Conservation (phyloP, 1,140 invertebrate species). For the Mamestra configurata region DNA sequence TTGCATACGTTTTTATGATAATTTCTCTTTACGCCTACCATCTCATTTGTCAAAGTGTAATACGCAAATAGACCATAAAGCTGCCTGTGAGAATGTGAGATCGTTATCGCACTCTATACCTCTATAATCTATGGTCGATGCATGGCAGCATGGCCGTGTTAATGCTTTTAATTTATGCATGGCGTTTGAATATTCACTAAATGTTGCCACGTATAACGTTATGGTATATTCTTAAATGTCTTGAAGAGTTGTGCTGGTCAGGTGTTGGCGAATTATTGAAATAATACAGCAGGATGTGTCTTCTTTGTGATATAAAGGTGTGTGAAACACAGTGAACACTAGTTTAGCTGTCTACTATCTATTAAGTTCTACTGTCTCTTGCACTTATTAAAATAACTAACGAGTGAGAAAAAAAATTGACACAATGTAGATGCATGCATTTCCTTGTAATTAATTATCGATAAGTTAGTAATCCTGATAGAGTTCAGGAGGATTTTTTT, state of each 20-base stretch:
- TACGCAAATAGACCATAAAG: constrained; percentile 23
- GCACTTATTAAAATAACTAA: constrained; percentile 13
- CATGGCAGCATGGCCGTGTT: neutral
- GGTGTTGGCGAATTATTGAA: neutral
- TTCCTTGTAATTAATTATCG: too few relatives aligned
- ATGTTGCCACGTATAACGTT: neutral
- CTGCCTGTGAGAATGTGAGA: constrained; percentile 26
- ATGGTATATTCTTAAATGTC: neutral
- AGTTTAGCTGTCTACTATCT: too few relatives aligned
- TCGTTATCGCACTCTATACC: constrained; percentile 20
- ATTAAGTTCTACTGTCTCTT: neutral
- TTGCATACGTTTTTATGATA: neutral
- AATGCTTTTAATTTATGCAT: constrained; percentile 35
- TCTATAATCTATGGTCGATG: constrained; percentile 36
- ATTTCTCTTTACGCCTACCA: neutral
- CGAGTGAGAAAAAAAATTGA: too few relatives aligned
- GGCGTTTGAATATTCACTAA: constrained; percentile 39
- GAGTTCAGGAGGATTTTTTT: too few relatives aligned
- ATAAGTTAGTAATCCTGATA: neutral
- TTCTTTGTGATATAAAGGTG: too few relatives aligned
- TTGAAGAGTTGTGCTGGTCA: neutral
- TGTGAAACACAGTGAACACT: too few relatives aligned
- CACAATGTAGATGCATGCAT: too few relatives aligned
- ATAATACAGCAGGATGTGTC: neutral
- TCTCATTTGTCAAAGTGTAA: constrained; percentile 18